These are phyloP conservation scores for Pecten maximus DNA, from an alignment of 2,888 invertebrate species.

Conservation along the genomic window DNA sequence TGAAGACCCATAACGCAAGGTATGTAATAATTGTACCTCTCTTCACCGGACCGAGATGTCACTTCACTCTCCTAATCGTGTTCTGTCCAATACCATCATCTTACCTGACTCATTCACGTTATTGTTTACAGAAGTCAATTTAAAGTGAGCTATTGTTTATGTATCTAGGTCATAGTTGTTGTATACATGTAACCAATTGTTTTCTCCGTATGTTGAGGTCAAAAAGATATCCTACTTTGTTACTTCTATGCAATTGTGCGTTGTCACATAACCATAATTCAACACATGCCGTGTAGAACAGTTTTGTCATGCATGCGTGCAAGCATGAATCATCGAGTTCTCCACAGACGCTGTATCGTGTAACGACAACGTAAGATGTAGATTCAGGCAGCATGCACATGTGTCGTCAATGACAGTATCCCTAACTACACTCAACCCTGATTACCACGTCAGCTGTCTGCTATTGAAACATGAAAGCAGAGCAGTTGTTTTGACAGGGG, in stretches of 20 bases:
- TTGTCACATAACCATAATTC: not conserved
- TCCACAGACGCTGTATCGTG: conserved; percentile 15
- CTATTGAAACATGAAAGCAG: not conserved
- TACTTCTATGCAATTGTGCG: not conserved
- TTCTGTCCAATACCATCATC: not conserved
- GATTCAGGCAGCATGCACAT: not conserved
- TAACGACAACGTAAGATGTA: conserved; percentile 11
- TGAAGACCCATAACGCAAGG: conserved; percentile 12
- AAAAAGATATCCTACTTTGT: not conserved
- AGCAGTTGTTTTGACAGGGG: conserved; percentile 12
- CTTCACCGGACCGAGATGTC: not conserved
- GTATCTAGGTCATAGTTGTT: not conserved
- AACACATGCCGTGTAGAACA: not conserved
- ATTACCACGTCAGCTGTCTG: not conserved
- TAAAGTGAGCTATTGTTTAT: conserved; percentile 13
- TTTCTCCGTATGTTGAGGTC: not conserved
- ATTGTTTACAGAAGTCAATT: conserved; percentile 21
- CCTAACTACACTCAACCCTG: not conserved
- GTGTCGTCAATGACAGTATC: not conserved
- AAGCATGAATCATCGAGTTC: conserved; percentile 7
- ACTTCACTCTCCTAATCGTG: not conserved
- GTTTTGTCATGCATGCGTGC: conserved; percentile 25
- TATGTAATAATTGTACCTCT: not conserved
- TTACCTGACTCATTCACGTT: conserved; percentile 8
- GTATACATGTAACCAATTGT: not conserved